Base-by-base conservation (phyloP, 1,140 invertebrate species). In the Drosophila equinoxialis region DNA sequence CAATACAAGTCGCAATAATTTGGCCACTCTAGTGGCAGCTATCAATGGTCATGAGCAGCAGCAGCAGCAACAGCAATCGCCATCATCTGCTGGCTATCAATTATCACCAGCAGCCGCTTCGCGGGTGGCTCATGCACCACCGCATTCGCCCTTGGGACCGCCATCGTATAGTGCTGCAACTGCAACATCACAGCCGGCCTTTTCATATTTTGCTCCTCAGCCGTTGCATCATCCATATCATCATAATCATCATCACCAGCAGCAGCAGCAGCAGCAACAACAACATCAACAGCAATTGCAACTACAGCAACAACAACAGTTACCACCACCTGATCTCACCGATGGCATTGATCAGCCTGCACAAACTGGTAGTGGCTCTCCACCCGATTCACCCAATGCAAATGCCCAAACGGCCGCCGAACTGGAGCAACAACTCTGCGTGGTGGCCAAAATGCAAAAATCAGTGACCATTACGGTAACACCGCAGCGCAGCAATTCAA, bases 401-500 rank as follows among this genome's bases (percentile, higher is more conserved):
- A 39, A 39, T 39, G 70, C 60, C 45, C 67, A 65, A 39, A 26
- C 71, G 4, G 59, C 68, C 0, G 60, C 85, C 6, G 86, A 90
- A 13, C 45, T 90, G 20, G 86, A 90, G 51, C 80, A 91, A 59
- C 87, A 84, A 30, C 71, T 92, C 41, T 92, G 91, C 61, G 89
- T 92, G 2, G 91, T 92, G 57, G 93, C 93, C 74, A 93, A 93
- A 61, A 92, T 93, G 79, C 91, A 92, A 61, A 94, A 94, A 73
- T 94, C 94, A 37, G 94, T 95, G 41, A 94, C 94, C 20, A 94
- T 95, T 17, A 93, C 94, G 7, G 94, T 95, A 13, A 93, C 93
- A 3, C 95, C 95, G 6, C 95, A 96, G 81, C 93, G 96, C 74
- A 97, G 96, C 92, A 96, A 95, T 90, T 97, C 96, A 79, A 94